Conservation (phyloP, 64 coral and sea anemone species). For the Pocillopora damicornis region DNA sequence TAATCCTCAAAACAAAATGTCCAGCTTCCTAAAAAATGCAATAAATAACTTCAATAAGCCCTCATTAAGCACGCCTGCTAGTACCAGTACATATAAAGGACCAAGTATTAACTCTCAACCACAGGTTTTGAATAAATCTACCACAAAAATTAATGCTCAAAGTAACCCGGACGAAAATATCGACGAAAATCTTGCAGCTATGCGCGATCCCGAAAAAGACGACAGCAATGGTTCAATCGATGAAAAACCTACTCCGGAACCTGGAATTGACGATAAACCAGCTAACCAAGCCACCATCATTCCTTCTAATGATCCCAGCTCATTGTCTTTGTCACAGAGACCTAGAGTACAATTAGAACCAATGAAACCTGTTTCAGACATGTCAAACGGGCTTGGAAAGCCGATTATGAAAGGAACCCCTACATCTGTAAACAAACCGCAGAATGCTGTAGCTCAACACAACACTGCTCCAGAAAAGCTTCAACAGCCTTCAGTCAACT, state of each 20-base stretch:
- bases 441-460: neutral
- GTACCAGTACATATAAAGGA: neutral
- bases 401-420: conserved; percentile 19
- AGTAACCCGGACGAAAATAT: neutral
- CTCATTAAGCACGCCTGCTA: neutral
- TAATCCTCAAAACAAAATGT: conserved; percentile 1
- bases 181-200: conserved; percentile 9
- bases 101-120: neutral
- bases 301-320: neutral
- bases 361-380: conserved; percentile 7
- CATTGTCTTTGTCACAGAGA: neutral
- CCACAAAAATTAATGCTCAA: neutral
- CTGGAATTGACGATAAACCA: conserved; percentile 32
- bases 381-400: neutral
- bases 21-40: neutral
- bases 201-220: conserved; percentile 35
- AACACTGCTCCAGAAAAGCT: neutral
- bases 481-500: conserved; percentile 53
- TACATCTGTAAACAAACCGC: conserved; percentile 1
- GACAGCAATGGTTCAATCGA: neutral
- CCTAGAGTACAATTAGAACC: neutral
- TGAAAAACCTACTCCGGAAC: neutral
- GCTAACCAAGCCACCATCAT: neutral
- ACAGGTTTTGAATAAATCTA: neutral
- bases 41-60: conserved; percentile 13